Conservation (phyloP, 2,113 vertebrate species). For the Athene noctua region DNA sequence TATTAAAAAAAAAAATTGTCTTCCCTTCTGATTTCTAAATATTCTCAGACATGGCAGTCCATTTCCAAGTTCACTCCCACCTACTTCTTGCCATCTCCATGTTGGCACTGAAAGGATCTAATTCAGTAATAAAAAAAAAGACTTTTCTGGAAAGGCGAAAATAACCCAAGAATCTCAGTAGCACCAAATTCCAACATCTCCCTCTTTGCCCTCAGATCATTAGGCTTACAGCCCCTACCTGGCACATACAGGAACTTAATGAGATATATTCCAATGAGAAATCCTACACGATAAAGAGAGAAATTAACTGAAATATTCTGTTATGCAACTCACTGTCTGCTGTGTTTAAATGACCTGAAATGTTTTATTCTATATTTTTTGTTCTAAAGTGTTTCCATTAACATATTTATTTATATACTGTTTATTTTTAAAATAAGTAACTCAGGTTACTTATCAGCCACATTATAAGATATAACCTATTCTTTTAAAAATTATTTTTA, state of each 20-base stretch:
- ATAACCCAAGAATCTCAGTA: neutral
- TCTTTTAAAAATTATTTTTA: neutral
- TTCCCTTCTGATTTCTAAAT: neutral
- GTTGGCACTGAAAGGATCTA: conserved; percentile 32
- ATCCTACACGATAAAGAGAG: neutral
- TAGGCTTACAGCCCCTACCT: conserved; percentile 16
- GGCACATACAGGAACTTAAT: neutral
- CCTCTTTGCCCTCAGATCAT: neutral
- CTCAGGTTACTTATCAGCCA: neutral
- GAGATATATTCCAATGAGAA: neutral
- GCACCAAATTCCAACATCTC: neutral
- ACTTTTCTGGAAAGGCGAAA: conserved; percentile 36
- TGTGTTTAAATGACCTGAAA: neutral
- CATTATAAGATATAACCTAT: neutral
- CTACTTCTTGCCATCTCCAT: conserved; percentile 62
- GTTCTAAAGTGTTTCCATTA: neutral
- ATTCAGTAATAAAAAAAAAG: neutral
- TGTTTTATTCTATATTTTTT: neutral
- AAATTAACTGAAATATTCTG: conserved; percentile 2
- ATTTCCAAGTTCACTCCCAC: conserved; percentile 51
- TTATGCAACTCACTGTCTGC: conserved; percentile 26
- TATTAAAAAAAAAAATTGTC: accelerated
- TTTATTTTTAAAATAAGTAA: conserved; percentile 10
- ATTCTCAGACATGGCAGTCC: conserved; percentile 18
- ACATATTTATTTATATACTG: neutral